These are phyloP conservation scores for Blastobasis adustella DNA, from an alignment of 2,888 invertebrate species.

Conservation along the genomic window DNA sequence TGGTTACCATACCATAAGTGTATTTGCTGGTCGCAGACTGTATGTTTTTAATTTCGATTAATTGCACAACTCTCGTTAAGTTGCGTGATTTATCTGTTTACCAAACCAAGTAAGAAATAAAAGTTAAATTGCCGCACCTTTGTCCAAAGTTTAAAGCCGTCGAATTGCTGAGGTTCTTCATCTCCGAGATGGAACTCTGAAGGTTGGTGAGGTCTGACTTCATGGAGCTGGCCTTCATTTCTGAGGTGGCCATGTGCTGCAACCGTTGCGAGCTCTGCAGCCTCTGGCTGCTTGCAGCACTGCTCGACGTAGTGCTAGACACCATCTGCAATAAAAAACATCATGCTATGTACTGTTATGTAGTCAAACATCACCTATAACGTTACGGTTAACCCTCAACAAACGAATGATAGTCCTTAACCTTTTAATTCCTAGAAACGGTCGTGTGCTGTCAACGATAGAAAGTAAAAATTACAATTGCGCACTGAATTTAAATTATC, in stretches of 20 bases:
- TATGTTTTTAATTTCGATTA: too few species aligned
- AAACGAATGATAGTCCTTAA: too few species aligned
- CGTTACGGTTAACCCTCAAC: too few species aligned
- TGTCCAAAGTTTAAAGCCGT: conserved; percentile 62
- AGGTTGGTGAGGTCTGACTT: conserved; percentile 86
- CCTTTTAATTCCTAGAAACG: neutral
- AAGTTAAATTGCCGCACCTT: conserved; percentile 34
- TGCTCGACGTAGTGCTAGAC: conserved; percentile 76
- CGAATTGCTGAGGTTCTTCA: conserved; percentile 81
- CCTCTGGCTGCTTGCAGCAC: conserved; percentile 75
- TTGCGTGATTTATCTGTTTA: too few species aligned
- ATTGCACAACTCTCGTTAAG: too few species aligned
- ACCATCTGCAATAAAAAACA: conserved; percentile 49
- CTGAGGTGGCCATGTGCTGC: conserved; percentile 76
- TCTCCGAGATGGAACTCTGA: conserved; percentile 89
- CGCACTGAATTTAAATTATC: neutral
- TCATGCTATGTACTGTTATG: neutral
- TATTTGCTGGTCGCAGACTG: too few species aligned
- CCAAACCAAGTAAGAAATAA: too few species aligned
- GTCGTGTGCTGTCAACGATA: neutral
- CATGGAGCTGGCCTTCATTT: conserved; percentile 88
- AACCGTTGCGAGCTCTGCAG: conserved; percentile 73
- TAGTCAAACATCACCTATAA: too few species aligned
- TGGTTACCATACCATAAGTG: conserved; percentile 23
- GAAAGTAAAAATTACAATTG: conserved; percentile 2